Evolutionary conservation across 2,888 invertebrate species (phyloP).

Genomic region (Scaptomyza parva): DNA sequence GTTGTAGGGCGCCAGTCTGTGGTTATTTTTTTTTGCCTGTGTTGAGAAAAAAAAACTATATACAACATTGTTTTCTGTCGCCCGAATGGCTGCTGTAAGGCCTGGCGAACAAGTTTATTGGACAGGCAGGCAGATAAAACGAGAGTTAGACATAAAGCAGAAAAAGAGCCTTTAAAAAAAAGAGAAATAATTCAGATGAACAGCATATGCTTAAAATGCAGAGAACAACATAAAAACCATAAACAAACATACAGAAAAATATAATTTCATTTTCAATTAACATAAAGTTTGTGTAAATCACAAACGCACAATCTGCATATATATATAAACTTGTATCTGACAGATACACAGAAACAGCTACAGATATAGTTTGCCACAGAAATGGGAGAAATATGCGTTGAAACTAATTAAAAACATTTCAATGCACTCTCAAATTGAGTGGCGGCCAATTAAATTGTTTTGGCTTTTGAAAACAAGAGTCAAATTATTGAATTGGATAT

Average conservation of each 20-base stretch:
- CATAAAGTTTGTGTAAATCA: slow-evolving; percentile 60
- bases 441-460: slow-evolving; percentile 43
- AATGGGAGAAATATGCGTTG: slow-evolving; percentile 12
- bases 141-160: slow-evolving; percentile 9
- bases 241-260: slow-evolving; percentile 20
- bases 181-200: slow-evolving; percentile 13
- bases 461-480: slow-evolving; percentile 33
- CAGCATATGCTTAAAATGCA: slow-evolving; percentile 50
- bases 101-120: slow-evolving; percentile 52
- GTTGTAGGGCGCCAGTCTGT: slow-evolving; percentile 7
- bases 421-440: slow-evolving; percentile 34
- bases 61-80: slow-evolving; percentile 42
- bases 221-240: slow-evolving; percentile 42
- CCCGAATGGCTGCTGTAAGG: slow-evolving; percentile 28
- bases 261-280: slow-evolving; percentile 58
- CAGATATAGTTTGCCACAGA: slow-evolving; percentile 1
- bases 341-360: slow-evolving; percentile 26
- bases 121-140: slow-evolving; percentile 16
- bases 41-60: slow-evolving; percentile 22
- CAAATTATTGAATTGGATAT: background rate
- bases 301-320: slow-evolving; percentile 38
- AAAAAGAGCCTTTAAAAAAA: background rate
- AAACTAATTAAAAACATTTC: slow-evolving; percentile 62
- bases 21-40: slow-evolving; percentile 1
- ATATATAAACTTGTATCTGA: slow-evolving; percentile 18